Evolutionary conservation across 2,888 invertebrate genomes (phyloP).

Genomic region (Podotricha telesiphe): DNA sequence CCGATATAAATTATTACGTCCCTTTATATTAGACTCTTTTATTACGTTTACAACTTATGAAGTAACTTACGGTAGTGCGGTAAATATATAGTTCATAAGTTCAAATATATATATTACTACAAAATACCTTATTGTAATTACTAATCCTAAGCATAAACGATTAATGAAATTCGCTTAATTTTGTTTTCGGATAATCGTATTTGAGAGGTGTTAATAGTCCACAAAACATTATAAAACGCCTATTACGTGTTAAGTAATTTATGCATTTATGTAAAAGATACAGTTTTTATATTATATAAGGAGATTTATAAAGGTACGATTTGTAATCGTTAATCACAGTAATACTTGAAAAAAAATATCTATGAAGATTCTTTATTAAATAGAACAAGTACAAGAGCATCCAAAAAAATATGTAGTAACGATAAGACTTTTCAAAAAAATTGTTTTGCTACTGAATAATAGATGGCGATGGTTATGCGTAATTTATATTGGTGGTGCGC

Average conservation of each 20-base stretch:
- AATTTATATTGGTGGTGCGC: no score
- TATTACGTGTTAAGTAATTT: background rate
- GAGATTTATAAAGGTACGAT: background rate
- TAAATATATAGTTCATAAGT: no score
- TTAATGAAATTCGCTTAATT: no score
- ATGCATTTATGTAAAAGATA: background rate
- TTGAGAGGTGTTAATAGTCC: background rate
- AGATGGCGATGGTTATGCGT: slow-evolving; percentile 50
- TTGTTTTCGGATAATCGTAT: background rate
- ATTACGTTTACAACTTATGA: no score
- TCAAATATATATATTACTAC: no score
- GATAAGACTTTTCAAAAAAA: background rate
- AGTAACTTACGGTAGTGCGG: no score
- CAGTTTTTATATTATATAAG: background rate
- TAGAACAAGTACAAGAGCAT: background rate
- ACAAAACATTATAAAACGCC: background rate
- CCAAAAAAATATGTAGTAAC: background rate
- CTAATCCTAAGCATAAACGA: no score
- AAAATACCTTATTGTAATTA: background rate
- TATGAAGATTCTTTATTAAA: no score
- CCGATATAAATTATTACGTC: no score
- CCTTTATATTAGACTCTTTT: no score
- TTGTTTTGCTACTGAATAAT: slow-evolving; percentile 27
- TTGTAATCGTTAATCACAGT: background rate
- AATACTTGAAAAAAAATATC: background rate